These are phyloP conservation scores for Cyprinus carpio DNA, from an alignment of 2,113 vertebrate genomes.

Conservation along the genomic window DNA sequence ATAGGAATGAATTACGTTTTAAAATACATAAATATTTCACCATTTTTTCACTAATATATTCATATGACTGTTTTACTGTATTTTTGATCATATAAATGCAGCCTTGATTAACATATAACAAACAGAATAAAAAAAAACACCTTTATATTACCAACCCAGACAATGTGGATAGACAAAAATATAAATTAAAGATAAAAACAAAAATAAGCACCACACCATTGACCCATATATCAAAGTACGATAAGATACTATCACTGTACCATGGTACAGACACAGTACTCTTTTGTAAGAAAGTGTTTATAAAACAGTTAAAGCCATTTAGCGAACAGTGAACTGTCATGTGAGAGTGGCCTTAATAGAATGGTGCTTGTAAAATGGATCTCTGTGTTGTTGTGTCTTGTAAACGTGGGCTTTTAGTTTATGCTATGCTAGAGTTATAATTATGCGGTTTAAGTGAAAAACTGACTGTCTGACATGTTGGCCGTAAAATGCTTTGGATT, in stretches of 20 bases:
- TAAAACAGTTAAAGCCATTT: slow-evolving; percentile 24
- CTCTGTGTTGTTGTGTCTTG: background rate
- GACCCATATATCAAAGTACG: slow-evolving; percentile 2
- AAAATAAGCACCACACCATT: background rate
- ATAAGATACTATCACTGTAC: background rate
- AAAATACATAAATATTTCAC: background rate
- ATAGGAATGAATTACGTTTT: background rate
- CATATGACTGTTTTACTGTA: background rate
- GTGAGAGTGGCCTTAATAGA: slow-evolving; percentile 6
- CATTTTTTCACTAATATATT: background rate
- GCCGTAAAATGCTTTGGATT: slow-evolving; percentile 12
- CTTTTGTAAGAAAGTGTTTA: slow-evolving; percentile 13
- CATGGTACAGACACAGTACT: slow-evolving; percentile 9
- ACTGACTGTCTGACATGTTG: background rate
- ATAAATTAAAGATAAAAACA: background rate
- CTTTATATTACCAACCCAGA: background rate
- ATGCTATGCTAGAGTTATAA: slow-evolving; percentile 1
- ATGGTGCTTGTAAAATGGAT: slow-evolving; percentile 13
- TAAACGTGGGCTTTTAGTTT: background rate
- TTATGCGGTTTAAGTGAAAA: background rate
- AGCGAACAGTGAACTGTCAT: slow-evolving; percentile 27
- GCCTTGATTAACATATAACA: background rate
- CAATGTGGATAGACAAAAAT: background rate
- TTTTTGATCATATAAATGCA: background rate
- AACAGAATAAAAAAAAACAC: background rate